These are phyloP conservation scores for Grantiella picta DNA, from an alignment of 2,113 vertebrate species.

Conservation along the genomic window DNA sequence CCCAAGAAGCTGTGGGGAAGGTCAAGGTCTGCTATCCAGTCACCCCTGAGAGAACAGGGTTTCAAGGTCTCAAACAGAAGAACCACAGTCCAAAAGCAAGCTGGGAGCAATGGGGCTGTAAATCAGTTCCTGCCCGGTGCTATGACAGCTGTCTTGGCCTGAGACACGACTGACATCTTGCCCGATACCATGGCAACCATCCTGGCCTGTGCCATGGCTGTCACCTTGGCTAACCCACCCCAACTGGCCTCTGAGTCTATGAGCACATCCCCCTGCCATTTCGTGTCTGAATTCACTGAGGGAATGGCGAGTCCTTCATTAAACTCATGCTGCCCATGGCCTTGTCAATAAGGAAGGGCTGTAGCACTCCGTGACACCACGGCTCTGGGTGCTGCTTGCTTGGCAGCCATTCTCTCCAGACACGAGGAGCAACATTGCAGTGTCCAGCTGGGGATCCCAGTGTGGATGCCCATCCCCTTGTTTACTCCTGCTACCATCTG, in stretches of 20 bases:
- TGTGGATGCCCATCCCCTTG: neutral
- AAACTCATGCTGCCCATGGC: neutral
- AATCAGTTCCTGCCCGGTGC: neutral
- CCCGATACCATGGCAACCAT: neutral
- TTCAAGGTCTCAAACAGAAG: neutral
- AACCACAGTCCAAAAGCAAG: neutral
- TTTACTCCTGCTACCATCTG: constrained; percentile 56
- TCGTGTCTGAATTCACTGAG: neutral
- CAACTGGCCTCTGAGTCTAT: rapidly evolving
- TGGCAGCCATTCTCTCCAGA: neutral
- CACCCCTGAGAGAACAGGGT: neutral
- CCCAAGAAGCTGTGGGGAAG: neutral
- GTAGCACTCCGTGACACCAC: neutral
- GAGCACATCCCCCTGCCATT: neutral
- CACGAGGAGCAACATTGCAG: rapidly evolving
- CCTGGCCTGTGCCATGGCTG: neutral
- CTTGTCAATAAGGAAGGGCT: neutral
- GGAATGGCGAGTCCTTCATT: rapidly evolving
- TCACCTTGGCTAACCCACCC: neutral
- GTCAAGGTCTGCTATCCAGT: neutral
- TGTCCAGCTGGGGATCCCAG: neutral
- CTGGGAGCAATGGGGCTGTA: neutral
- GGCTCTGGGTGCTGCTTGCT: neutral
- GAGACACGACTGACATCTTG: neutral
- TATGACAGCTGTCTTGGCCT: neutral